Evolutionary conservation across 2,113 vertebrate genomes (phyloP), one percentile per base, ranked within the genome.

Genomic region (Laticauda colubrina): DNA sequence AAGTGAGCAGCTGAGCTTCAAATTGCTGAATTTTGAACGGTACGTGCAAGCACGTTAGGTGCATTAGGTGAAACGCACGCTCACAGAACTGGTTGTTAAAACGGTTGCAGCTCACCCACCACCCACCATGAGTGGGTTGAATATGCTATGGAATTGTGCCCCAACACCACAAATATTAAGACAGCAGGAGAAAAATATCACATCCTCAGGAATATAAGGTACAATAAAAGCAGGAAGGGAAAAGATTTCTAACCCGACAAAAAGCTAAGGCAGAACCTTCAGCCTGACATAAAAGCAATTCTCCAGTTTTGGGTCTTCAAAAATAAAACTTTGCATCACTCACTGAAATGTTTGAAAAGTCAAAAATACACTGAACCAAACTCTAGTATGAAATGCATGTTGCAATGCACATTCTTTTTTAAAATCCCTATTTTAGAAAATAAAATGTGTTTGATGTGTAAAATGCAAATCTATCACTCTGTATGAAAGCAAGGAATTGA

Each of bases 291-390:
- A 18, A 24, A 55, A 4, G 0, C 11, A 21, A 75, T 10, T 18
- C 4, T 2, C 3, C 0, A 45, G 4, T 4, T 15, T 2, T 45
- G 45, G 20, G 0, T 0, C 15, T 15, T 2, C 90, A 89, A 4
- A 34, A 59, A 59, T 0, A 51, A 5, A 6, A 59, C 57, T 23
- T 55, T 75, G 10, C 55, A 91, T 92, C 3, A 90, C 56, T 14
- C 89, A 0, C 23, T 45, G 20, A 34, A 89, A 93, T 69, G n/a
- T 1, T 2, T 23, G 48, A 21, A 0, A 88, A 91, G 92, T 18
- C 3, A 61, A 26, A 94, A 93, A 87, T 0, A 2, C 20, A 61
- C 75, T 90, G 29, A 53, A 89, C 61, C 43, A 21, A 92, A 91
- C 14, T 21, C 0, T 0, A 87, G 2, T 48, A 85, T 21, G 87